Conservation (phyloP, 2,113 vertebrate species). For the Sebastes schlegelii region DNA sequence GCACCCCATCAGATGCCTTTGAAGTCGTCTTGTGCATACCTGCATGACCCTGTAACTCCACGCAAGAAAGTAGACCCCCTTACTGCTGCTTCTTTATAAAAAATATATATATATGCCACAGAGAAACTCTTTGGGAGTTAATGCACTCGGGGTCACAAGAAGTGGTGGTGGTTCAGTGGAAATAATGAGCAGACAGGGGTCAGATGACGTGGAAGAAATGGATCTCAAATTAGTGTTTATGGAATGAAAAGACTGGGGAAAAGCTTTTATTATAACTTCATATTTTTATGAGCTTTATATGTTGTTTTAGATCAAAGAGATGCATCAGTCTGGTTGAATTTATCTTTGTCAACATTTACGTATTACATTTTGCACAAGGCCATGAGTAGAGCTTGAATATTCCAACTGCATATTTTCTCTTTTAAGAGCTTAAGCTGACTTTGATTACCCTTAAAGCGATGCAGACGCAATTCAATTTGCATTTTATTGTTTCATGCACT, state of each 20-base stretch:
- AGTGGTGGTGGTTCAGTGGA: constrained; percentile 21
- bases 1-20: constrained; percentile 77
- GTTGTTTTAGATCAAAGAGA: background rate
- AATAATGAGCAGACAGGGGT: constrained; percentile 54
- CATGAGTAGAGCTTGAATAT: background rate
- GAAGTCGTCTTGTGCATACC: constrained; percentile 76
- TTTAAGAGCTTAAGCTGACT: background rate
- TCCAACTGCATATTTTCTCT: background rate
- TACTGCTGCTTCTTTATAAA: constrained; percentile 52
- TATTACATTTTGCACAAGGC: background rate
- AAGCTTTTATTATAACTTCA: background rate
- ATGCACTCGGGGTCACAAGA: constrained; percentile 67
- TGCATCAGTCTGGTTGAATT: background rate
- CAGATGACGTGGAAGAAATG: constrained; percentile 25
- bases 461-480: too few relatives aligned
- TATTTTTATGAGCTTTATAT: background rate
- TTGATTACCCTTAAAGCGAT: background rate
- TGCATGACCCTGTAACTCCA: constrained; percentile 61
- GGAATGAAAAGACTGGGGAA: background rate
- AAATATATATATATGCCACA: constrained; percentile 2
- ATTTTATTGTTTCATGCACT: background rate
- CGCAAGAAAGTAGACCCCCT: constrained; percentile 70
- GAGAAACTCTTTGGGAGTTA: constrained; percentile 60
- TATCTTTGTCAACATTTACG: background rate
- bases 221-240: constrained; percentile 33